phyloP scores from a whole-genome alignment of 1,140 invertebrate genomes.

The Bombus sylvicola region DNA sequence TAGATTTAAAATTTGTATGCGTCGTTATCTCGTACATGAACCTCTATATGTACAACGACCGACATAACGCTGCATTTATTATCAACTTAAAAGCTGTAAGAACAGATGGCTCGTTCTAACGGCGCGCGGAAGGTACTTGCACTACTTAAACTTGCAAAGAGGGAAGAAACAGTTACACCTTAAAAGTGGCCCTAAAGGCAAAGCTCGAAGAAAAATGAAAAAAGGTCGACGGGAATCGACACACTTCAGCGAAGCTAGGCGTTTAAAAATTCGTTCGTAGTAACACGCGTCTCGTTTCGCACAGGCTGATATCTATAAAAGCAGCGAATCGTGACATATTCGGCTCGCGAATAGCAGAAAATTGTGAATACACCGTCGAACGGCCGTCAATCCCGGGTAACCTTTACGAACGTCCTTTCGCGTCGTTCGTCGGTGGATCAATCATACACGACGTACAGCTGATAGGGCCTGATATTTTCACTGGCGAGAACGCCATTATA shows the following conservation, averaged over 20 bases:
- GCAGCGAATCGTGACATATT: too few species aligned
- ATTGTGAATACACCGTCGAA: background rate
- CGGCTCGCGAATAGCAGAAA: constrained; percentile 2
- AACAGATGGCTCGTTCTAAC: background rate
- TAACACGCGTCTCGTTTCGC: background rate
- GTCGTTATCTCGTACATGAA: background rate
- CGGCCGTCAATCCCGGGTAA: background rate
- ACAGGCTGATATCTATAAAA: background rate
- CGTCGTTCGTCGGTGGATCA: constrained; percentile 11
- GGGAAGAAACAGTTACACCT: background rate
- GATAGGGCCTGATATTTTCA: constrained; percentile 25
- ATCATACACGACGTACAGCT: constrained; percentile 8
- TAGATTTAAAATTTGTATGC: background rate
- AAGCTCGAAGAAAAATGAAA: background rate
- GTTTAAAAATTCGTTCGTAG: constrained; percentile 39
- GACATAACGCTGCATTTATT: background rate
- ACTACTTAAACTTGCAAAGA: constrained; percentile 3
- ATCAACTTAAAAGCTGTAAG: background rate
- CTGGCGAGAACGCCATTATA: background rate
- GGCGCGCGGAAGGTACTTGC: background rate
- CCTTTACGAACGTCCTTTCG: constrained; percentile 25
- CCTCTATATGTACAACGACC: background rate
- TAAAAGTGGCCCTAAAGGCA: background rate
- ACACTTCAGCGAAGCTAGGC: constrained; percentile 18
- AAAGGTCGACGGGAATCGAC: background rate